Conservation (phyloP, 2,113 vertebrate genomes). For the Parus major region DNA sequence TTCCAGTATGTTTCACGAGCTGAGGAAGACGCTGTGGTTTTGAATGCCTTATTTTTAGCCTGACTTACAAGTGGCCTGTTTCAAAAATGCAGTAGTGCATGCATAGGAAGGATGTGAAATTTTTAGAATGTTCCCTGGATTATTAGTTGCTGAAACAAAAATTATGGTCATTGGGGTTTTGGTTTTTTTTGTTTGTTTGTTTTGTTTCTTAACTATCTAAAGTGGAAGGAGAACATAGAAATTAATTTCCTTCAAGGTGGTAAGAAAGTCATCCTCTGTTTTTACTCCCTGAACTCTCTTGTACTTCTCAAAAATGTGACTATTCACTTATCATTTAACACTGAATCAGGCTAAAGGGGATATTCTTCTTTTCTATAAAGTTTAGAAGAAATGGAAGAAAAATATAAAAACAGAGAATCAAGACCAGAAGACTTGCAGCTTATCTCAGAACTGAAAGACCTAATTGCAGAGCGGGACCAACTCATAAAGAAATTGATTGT, state of each 20-base stretch:
- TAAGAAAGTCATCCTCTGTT: not conserved
- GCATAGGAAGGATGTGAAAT: not conserved
- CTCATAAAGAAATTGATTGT: conserved; percentile 99
- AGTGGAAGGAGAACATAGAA: not conserved
- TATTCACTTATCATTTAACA: not conserved
- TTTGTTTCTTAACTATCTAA: not conserved
- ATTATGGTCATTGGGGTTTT: not conserved
- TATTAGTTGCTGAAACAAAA: not conserved
- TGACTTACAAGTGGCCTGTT: not conserved
- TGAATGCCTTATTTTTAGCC: not conserved
- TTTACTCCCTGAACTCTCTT: not conserved
- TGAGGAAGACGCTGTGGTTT: not conserved
- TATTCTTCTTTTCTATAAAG: conserved; percentile 79
- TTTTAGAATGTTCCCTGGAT: not conserved
- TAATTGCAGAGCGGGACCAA: conserved; percentile 93
- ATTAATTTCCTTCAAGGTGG: not conserved
- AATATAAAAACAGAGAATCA: conserved; percentile 94
- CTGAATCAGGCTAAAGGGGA: conserved; percentile 51
- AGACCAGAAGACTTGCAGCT: conserved; percentile 93
- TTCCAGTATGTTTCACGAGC: not conserved
- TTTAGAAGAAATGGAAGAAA: conserved; percentile 95
- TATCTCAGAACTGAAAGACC: conserved; percentile 94
- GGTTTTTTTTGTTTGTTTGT: not conserved
- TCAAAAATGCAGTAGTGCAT: not conserved
- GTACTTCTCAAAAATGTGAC: not conserved